phyloP scores from a whole-genome alignment of 2,113 vertebrate species.

The Asarcornis scutulata region DNA sequence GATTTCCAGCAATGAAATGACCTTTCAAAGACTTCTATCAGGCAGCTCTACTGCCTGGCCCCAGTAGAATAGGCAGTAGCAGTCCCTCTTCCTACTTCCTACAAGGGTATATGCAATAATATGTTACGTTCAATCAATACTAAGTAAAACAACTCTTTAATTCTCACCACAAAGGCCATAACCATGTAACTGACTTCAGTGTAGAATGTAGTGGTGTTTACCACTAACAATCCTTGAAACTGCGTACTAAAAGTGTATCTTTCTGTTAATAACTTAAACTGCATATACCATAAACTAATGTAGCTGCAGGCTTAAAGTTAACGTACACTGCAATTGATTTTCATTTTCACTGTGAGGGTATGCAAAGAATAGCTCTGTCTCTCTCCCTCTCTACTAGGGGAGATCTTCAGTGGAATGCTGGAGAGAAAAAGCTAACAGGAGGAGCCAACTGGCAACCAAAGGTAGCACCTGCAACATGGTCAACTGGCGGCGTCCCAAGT shows the following conservation, averaged over 20 bases:
- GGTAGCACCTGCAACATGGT: conserved; percentile 93
- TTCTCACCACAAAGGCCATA: conserved; percentile 44
- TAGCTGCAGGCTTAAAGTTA: background rate
- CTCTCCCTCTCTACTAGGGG: conserved; percentile 70
- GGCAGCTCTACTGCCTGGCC: conserved; percentile 53
- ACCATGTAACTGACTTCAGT: conserved; percentile 10
- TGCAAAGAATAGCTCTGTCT: background rate
- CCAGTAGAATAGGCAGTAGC: conserved; percentile 45
- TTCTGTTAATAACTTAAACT: conserved; percentile 16
- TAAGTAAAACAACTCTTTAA: conserved; percentile 33
- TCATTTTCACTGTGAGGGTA: background rate
- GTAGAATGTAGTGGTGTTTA: background rate
- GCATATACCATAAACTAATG: conserved; percentile 41
- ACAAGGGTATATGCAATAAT: conserved; percentile 43
- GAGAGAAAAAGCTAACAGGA: conserved; percentile 95
- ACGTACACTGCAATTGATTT: background rate
- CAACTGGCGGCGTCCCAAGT: conserved; percentile 79
- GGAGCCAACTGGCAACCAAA: conserved; percentile 97
- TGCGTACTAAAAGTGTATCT: background rate
- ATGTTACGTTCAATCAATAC: conserved; percentile 14
- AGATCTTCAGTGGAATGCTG: conserved; percentile 88
- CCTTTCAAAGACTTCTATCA: conserved; percentile 55
- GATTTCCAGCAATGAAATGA: conserved; percentile 52
- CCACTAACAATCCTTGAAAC: conserved; percentile 33
- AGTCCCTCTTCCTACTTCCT: conserved; percentile 41